Conservation (phyloP, 2,113 vertebrate genomes). For the Leptodactylus fuscus region DNA sequence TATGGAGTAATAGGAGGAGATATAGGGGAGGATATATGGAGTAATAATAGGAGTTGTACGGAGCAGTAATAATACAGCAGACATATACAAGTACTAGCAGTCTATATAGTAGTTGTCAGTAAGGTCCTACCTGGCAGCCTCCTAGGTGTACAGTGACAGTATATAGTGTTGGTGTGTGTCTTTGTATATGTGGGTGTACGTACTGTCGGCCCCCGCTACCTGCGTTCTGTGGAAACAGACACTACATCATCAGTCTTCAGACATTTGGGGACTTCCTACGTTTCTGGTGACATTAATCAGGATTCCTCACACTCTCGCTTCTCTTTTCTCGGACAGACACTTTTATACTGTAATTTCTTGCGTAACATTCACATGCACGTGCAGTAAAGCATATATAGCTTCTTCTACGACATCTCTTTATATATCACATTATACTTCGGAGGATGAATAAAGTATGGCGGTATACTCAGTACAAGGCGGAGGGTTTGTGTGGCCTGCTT, state of each 20-base stretch:
- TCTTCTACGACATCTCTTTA: too few relatives aligned
- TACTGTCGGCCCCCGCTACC: not conserved
- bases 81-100: too few relatives aligned
- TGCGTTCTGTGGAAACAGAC: constrained; percentile 1
- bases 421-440: too few relatives aligned
- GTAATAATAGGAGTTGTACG: not conserved
- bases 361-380: too few relatives aligned
- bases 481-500: too few relatives aligned
- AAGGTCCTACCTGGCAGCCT: constrained; percentile 14
- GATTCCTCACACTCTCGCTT: not conserved
- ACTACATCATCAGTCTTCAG: not conserved
- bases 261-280: constrained; percentile 13
- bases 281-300: not conserved
- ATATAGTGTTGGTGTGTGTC: not conserved
- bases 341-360: too few relatives aligned
- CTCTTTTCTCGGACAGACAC: not conserved
- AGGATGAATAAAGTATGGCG: too few relatives aligned
- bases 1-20: too few relatives aligned
- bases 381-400: too few relatives aligned
- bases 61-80: not conserved
- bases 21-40: too few relatives aligned
- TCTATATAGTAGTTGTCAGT: not conserved
- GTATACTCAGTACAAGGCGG: too few relatives aligned
- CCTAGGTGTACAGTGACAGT: not conserved
- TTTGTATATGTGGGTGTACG: constrained; percentile 32